Evolutionary conservation across 2,888 invertebrate genomes (phyloP).

Genomic region (Sympetrum striolatum): DNA sequence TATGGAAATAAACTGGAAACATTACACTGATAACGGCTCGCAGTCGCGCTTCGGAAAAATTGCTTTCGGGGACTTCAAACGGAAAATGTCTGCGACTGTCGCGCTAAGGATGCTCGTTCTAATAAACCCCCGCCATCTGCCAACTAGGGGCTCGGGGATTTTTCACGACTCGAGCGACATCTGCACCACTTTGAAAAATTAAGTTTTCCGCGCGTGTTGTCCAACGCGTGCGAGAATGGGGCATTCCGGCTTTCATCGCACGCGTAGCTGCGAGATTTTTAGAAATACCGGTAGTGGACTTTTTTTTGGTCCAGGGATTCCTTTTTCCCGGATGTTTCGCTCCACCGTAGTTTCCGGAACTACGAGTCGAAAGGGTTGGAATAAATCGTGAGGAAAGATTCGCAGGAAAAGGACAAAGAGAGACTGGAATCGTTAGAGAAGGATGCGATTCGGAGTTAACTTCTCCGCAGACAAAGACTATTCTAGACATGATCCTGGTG

Average conservation of each 20-base stretch:
- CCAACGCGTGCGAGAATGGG: not conserved
- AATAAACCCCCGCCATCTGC: not conserved
- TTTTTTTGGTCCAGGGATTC: not conserved
- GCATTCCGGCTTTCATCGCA: not conserved
- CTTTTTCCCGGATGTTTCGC: not conserved
- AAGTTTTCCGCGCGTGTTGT: not conserved
- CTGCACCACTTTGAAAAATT: not conserved
- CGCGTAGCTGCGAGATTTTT: not conserved
- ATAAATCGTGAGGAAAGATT: not conserved
- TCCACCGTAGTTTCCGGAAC: not conserved
- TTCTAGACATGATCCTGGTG: too few relatives aligned
- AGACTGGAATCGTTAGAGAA: too few relatives aligned
- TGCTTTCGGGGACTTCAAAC: not conserved
- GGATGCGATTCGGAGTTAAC: too few relatives aligned
- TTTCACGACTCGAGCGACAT: not conserved
- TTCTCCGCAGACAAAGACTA: too few relatives aligned
- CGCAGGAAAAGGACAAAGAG: not conserved
- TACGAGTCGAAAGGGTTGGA: not conserved
- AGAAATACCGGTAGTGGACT: not conserved
- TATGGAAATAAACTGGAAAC: not conserved
- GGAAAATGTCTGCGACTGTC: not conserved
- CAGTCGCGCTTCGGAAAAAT: not conserved
- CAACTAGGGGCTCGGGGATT: not conserved
- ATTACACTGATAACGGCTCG: not conserved
- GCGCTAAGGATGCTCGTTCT: not conserved